Conservation (phyloP, 2,113 vertebrate genomes). For the Tetrax tetrax region DNA sequence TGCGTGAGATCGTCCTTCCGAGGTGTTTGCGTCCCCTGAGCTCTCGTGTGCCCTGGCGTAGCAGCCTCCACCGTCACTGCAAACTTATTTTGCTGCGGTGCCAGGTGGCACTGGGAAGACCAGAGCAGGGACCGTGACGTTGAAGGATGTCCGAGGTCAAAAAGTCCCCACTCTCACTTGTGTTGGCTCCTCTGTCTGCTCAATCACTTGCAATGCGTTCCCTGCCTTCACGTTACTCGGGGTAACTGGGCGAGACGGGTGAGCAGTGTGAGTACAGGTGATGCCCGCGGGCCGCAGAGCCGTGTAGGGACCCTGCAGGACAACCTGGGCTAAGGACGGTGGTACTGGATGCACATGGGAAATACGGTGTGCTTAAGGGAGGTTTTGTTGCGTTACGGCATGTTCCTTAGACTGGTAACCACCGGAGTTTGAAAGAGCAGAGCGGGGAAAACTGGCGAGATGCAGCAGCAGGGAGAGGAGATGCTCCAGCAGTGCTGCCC, state of each 20-base stretch:
- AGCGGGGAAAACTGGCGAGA: rapidly evolving
- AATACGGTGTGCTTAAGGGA: rapidly evolving
- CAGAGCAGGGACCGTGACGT: not conserved
- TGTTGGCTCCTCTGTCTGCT: not conserved
- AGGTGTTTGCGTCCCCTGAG: not conserved
- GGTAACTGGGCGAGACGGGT: rapidly evolving
- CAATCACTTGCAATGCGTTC: rapidly evolving
- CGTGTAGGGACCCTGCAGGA: rapidly evolving
- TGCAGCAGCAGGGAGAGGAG: not conserved
- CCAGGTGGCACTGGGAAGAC: not conserved
- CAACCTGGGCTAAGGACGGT: rapidly evolving
- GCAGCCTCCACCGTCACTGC: rapidly evolving
- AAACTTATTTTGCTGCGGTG: not conserved
- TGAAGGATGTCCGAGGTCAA: not conserved
- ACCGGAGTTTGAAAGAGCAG: rapidly evolving
- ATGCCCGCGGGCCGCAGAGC: rapidly evolving
- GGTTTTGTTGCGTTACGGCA: rapidly evolving
- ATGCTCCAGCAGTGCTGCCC: not conserved
- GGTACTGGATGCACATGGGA: not conserved
- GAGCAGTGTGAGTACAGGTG: rapidly evolving
- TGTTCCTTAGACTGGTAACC: not conserved
- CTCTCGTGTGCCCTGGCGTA: rapidly evolving
- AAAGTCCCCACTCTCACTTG: not conserved
- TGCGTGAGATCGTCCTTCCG: rapidly evolving
- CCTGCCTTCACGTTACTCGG: rapidly evolving